phyloP scores from a whole-genome alignment of 2,888 invertebrate genomes.

The Dynastes grantii region DNA sequence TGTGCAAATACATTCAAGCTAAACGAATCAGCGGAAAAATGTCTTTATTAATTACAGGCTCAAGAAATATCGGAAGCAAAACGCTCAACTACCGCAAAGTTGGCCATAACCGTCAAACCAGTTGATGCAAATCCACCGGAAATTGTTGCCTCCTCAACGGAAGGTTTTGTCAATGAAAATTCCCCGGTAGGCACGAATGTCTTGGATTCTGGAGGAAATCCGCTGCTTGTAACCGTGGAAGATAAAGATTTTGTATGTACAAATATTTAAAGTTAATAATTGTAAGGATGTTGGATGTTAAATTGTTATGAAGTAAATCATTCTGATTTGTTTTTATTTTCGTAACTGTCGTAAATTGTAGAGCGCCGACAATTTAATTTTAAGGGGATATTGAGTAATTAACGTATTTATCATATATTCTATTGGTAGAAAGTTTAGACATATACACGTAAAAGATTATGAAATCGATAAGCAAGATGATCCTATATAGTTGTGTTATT shows the following conservation, averaged over 20 bases:
- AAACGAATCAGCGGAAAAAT: background rate
- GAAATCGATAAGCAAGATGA: no score
- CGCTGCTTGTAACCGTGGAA: slow-evolving; percentile 83
- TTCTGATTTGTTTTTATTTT: background rate
- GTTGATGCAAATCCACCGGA: slow-evolving; percentile 90
- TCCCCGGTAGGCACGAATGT: slow-evolving; percentile 89
- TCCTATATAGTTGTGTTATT: no score
- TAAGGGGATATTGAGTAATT: background rate
- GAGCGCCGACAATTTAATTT: background rate
- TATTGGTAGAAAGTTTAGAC: background rate
- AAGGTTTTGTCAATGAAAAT: slow-evolving; percentile 89
- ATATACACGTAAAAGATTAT: no score
- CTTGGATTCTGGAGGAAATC: slow-evolving; percentile 76
- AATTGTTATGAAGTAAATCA: background rate
- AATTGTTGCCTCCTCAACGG: slow-evolving; percentile 80
- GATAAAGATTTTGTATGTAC: slow-evolving; percentile 88
- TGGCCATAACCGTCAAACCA: slow-evolving; percentile 86
- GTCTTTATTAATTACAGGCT: slow-evolving; percentile 72
- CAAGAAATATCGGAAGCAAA: slow-evolving; percentile 87
- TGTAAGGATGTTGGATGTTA: background rate
- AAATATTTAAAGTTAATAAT: slow-evolving; percentile 2
- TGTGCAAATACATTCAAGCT: background rate
- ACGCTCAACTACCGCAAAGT: slow-evolving; percentile 87
- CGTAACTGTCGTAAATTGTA: background rate
- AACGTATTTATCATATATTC: background rate